phyloP scores from a whole-genome alignment of 2,888 invertebrate genomes.

The Caenorhabditis macrosperma region DNA sequence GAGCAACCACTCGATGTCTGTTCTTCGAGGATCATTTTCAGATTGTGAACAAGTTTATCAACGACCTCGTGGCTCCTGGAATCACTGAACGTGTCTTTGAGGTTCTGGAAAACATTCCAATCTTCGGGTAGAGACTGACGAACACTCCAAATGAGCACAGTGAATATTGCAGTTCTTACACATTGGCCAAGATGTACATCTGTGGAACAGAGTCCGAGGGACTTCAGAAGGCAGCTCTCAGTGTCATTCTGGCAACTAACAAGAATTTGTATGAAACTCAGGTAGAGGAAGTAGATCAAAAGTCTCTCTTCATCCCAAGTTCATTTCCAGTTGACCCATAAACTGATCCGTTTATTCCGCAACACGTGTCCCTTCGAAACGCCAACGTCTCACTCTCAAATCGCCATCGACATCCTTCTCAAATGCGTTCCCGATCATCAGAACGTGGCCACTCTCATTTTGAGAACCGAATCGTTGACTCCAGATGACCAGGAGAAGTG shows the following conservation, averaged over 20 bases:
- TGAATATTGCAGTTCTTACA: slow-evolving; percentile 24
- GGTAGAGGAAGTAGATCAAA: slow-evolving; percentile 26
- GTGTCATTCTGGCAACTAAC: slow-evolving; percentile 54
- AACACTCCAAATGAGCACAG: background rate
- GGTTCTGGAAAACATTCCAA: slow-evolving; percentile 63
- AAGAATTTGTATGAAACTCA: slow-evolving; percentile 57
- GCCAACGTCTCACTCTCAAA: slow-evolving; percentile 63
- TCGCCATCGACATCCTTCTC: slow-evolving; percentile 70
- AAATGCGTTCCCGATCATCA: slow-evolving; percentile 68
- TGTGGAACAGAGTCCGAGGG: slow-evolving; percentile 31
- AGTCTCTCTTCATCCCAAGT: no score
- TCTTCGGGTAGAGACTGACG: slow-evolving; percentile 31
- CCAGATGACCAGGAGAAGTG: slow-evolving; percentile 68
- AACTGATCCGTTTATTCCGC: slow-evolving; percentile 70
- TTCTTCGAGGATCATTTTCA: slow-evolving; percentile 25
- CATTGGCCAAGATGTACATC: slow-evolving; percentile 49
- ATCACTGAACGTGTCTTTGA: slow-evolving; percentile 45
- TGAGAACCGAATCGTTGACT: slow-evolving; percentile 64
- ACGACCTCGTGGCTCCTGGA: slow-evolving; percentile 46
- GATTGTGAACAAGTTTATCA: slow-evolving; percentile 68
- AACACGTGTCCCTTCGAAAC: slow-evolving; percentile 67
- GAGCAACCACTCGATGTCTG: background rate
- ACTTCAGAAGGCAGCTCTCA: slow-evolving; percentile 59
- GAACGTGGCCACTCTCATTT: slow-evolving; percentile 69
- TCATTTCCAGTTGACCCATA: slow-evolving; percentile 53